Evolutionary conservation across 2,797 vertebrate genomes (phyloP).

Genomic region (Scomberomorus guttatus): DNA sequence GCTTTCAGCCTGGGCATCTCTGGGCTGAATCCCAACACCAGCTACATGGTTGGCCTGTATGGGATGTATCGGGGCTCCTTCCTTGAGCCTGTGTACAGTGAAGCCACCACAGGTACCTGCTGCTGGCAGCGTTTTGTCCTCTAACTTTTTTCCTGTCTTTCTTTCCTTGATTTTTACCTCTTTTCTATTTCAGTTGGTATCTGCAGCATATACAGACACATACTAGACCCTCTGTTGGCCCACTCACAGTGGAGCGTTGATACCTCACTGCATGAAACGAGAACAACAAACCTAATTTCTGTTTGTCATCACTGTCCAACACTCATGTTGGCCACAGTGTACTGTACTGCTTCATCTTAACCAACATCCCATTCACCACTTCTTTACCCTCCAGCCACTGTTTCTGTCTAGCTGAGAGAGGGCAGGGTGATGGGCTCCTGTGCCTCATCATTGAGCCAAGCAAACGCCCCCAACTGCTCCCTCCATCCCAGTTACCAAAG

Average conservation of each 20-base stretch:
- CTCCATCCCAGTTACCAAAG: slow-evolving; percentile 53
- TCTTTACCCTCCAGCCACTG: slow-evolving; percentile 82
- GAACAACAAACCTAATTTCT: slow-evolving; percentile 58
- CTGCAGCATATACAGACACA: slow-evolving; percentile 37
- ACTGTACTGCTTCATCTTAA: slow-evolving; percentile 71
- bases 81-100: slow-evolving; percentile 87
- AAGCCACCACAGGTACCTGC: slow-evolving; percentile 92
- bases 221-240: slow-evolving; percentile 21
- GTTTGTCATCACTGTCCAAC: slow-evolving; percentile 44
- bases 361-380: slow-evolving; percentile 63
- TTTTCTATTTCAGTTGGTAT: slow-evolving; percentile 46
- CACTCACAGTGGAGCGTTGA: slow-evolving; percentile 41
- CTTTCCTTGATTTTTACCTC: slow-evolving; percentile 10
- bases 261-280: slow-evolving; percentile 69
- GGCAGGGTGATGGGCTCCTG: slow-evolving; percentile 49
- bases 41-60: slow-evolving; percentile 89
- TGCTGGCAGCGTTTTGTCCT: slow-evolving; percentile 28
- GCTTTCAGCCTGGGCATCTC: slow-evolving; percentile 84
- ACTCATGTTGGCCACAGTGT: slow-evolving; percentile 21
- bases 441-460: slow-evolving; percentile 59
- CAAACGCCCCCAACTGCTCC: slow-evolving; percentile 48
- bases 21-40: slow-evolving; percentile 87
- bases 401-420: slow-evolving; percentile 76
- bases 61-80: slow-evolving; percentile 87
- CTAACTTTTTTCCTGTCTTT: slow-evolving; percentile 15